These are phyloP conservation scores for Melieria omissa DNA, from an alignment of 2,888 invertebrate genomes.

Conservation along the genomic window DNA sequence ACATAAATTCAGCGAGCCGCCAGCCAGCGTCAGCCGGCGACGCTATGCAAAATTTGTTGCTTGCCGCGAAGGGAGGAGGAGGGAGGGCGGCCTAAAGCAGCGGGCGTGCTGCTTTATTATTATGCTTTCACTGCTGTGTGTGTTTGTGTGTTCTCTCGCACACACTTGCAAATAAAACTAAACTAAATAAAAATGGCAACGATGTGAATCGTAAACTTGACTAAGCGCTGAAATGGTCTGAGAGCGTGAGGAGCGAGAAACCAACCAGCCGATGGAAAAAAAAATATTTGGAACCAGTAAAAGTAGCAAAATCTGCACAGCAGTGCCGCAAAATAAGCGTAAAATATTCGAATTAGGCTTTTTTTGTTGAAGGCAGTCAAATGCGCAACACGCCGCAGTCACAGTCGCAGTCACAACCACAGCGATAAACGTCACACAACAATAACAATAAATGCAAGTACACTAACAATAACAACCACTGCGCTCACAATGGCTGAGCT, in stretches of 20 bases:
- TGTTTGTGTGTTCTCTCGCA: neutral
- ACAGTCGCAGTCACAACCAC: neutral
- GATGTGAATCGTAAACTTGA: neutral
- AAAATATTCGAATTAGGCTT: conserved; percentile 36
- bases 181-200: neutral
- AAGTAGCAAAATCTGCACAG: conserved; percentile 2
- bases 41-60: neutral
- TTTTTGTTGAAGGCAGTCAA: conserved; percentile 21
- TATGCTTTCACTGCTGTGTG: too few relatives aligned
- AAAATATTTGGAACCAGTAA: conserved; percentile 1
- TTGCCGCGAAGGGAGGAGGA: neutral
- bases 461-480: too few relatives aligned
- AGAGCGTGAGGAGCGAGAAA: too few relatives aligned
- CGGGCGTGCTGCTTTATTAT: too few relatives aligned
- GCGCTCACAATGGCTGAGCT: too few relatives aligned
- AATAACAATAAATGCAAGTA: too few relatives aligned
- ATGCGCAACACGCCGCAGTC: neutral
- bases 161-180: neutral
- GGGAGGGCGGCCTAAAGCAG: neutral
- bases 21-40: neutral
- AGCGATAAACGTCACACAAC: neutral
- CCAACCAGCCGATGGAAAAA: neutral
- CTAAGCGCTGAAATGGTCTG: neutral
- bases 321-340: conserved; percentile 17
- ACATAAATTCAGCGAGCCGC: conserved; percentile 36